These are phyloP conservation scores for Muntiacus reevesi DNA, from an alignment of 2,113 vertebrate species.

Conservation along the genomic window DNA sequence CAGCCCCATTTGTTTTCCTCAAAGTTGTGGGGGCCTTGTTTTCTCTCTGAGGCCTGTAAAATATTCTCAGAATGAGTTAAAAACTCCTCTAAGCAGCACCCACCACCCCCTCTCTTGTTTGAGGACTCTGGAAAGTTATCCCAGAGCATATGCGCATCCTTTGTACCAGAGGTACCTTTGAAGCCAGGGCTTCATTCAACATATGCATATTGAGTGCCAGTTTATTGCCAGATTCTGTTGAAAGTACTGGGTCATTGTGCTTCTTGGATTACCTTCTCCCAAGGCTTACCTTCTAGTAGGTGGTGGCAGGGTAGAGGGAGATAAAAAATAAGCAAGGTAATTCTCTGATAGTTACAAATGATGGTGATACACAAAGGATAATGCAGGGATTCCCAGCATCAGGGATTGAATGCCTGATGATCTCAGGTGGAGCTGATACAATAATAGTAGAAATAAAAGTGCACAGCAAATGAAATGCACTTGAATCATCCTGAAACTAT, in stretches of 20 bases:
- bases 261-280: not conserved
- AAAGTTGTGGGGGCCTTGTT: not conserved
- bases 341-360: not conserved
- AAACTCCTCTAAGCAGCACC: not conserved
- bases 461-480: not conserved
- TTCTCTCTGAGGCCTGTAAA: not conserved
- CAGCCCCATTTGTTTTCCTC: not conserved
- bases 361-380: not conserved
- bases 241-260: not conserved
- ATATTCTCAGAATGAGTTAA: not conserved
- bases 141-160: not conserved
- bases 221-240: not conserved
- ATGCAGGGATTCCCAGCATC: not conserved
- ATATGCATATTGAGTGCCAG: not conserved
- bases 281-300: not conserved
- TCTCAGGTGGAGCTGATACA: not conserved
- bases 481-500: not conserved
- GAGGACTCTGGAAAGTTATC: not conserved
- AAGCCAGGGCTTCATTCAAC: not conserved
- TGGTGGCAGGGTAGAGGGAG: not conserved
- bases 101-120: not conserved
- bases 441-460: not conserved
- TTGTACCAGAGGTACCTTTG: not conserved
- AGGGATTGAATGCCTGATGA: not conserved
- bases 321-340: not conserved